phyloP scores from a whole-genome alignment of 2,797 vertebrate genomes.

The Lepidocolaptes lacrymiger region DNA sequence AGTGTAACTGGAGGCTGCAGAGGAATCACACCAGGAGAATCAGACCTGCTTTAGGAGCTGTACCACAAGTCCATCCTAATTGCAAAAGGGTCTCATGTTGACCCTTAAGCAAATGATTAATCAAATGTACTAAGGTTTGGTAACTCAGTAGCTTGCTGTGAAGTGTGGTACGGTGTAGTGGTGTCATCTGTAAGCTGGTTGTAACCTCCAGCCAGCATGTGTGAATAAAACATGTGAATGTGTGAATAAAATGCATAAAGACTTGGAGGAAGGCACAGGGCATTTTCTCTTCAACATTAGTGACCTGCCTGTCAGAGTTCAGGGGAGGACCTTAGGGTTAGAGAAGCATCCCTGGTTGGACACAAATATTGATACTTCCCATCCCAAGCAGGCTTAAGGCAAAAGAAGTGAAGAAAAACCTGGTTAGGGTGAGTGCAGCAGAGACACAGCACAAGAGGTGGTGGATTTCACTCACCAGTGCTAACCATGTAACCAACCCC shows the following conservation, averaged over 20 bases:
- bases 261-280: neutral
- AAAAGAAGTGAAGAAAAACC: neutral
- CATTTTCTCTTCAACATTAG: neutral
- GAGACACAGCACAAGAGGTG: neutral
- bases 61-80: neutral
- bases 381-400: neutral
- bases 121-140: neutral
- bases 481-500: neutral
- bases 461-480: neutral
- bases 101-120: neutral
- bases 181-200: neutral
- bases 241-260: neutral
- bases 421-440: neutral
- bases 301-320: neutral
- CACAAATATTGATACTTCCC: neutral
- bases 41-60: neutral
- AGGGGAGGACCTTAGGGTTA: neutral
- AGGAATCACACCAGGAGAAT: neutral
- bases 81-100: neutral
- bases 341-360: neutral
- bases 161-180: neutral
- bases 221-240: neutral
- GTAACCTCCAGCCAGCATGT: neutral
- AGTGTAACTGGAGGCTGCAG: neutral
- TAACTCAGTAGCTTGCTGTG: neutral